phyloP scores from a whole-genome alignment of 2,113 vertebrate species.

The Saimiri boliviensis region DNA sequence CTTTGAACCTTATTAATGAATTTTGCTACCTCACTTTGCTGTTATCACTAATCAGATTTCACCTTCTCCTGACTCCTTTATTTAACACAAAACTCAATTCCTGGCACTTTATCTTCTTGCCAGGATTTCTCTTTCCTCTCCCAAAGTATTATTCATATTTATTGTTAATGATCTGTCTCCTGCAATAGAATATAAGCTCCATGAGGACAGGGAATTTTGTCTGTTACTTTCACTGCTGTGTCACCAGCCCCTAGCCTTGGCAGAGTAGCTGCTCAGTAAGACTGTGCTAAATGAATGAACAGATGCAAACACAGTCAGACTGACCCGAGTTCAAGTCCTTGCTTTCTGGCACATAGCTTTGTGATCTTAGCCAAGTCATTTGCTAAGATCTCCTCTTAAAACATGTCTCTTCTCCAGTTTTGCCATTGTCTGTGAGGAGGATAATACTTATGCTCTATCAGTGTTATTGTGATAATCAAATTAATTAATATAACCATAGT shows the following conservation, averaged over 20 bases:
- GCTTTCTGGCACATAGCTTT: background rate
- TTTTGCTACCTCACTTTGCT: background rate
- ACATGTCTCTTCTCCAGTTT: background rate
- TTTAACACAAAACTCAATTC: background rate
- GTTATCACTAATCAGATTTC: background rate
- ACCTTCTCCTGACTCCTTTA: background rate
- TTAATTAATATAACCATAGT: background rate
- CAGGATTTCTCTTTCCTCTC: background rate
- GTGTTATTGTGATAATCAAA: background rate
- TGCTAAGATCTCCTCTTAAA: background rate
- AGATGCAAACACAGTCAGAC: background rate
- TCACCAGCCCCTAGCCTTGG: background rate
- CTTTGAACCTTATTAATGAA: background rate
- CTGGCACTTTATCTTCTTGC: background rate
- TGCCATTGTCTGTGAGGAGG: background rate
- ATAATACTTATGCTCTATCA: background rate
- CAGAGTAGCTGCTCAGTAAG: background rate
- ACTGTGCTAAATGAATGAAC: background rate
- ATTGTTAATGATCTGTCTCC: background rate
- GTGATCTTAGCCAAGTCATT: background rate
- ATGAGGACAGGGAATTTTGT: background rate
- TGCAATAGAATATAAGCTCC: background rate
- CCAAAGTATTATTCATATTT: background rate
- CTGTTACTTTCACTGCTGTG: background rate
- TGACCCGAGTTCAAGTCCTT: background rate